A percentile compares a stretch with the other conserved stretches of the same genome.
Evolutionary conservation across 1,140 invertebrate genomes (phyloP).

Genomic region (Acromyrmex charruanus): DNA sequence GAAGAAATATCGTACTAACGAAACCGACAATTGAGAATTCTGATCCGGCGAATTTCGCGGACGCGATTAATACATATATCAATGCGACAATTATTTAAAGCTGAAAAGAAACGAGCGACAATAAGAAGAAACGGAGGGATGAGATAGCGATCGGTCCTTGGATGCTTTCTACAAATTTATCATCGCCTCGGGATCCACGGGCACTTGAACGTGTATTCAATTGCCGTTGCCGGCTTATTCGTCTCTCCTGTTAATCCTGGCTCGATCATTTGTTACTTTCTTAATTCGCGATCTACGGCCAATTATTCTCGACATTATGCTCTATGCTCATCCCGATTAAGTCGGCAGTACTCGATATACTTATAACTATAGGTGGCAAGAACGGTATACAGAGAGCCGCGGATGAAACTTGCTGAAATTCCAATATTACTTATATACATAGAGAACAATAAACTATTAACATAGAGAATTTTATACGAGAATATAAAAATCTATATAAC

Average conservation of each 20-base stretch:
- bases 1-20: background rate
- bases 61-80: conserved; percentile 6
- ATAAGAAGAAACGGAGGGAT: background rate
- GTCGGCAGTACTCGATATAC: conserved; percentile 42
- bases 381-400: background rate
- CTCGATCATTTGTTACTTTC: conserved; percentile 73
- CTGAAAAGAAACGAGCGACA: conserved; percentile 4
- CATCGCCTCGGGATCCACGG: conserved; percentile 72
- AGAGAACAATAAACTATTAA: background rate
- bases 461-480: background rate
- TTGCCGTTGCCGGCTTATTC: conserved; percentile 76
- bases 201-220: conserved; percentile 75
- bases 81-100: conserved; percentile 59
- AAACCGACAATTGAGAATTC: background rate
- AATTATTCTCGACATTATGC: conserved; percentile 73
- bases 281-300: conserved; percentile 72
- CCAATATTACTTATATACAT: background rate
- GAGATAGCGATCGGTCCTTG: conserved; percentile 44
- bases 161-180: conserved; percentile 77
- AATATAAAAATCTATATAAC: background rate
- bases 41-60: conserved; percentile 3
- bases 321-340: conserved; percentile 60
- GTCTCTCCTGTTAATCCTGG: conserved; percentile 75
- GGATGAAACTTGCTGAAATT: background rate
- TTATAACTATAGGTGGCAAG: conserved; percentile 46